Conservation (phyloP, 1,140 invertebrate genomes). For the Maniola jurtina region DNA sequence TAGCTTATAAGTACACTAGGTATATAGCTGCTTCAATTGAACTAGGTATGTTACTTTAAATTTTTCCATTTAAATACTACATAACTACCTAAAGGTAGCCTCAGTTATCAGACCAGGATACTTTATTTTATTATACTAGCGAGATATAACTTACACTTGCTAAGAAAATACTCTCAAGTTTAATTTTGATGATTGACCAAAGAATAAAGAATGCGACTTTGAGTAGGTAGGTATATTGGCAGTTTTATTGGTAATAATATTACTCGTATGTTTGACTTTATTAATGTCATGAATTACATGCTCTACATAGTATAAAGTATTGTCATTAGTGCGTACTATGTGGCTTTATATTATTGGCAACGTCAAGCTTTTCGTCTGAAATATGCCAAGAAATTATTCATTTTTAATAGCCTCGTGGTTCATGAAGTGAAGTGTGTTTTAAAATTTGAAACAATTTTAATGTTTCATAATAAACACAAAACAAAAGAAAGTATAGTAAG, state of each 20-base stretch:
- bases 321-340: no score
- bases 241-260: neutral
- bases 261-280: neutral
- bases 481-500: neutral
- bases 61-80: no score
- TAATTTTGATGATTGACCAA: no score
- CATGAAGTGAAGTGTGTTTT: neutral
- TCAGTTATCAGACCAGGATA: no score
- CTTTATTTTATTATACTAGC: no score
- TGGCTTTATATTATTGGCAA: neutral
- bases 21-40: no score
- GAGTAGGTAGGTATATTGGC: neutral
- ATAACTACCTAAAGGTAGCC: no score
- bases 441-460: no score
- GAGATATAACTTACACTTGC: no score
- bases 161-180: no score
- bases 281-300: constrained; percentile 1
- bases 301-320: neutral
- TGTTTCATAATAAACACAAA: neutral
- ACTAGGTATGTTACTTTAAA: no score
- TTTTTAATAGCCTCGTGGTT: constrained; percentile 2
- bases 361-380: neutral
- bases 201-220: neutral
- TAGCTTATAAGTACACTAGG: no score
- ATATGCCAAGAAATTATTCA: constrained; percentile 8